Evolutionary conservation across 2,888 invertebrate species (phyloP), one percentile per base, ranked within the genome.

Genomic region (Agrochola macilenta): DNA sequence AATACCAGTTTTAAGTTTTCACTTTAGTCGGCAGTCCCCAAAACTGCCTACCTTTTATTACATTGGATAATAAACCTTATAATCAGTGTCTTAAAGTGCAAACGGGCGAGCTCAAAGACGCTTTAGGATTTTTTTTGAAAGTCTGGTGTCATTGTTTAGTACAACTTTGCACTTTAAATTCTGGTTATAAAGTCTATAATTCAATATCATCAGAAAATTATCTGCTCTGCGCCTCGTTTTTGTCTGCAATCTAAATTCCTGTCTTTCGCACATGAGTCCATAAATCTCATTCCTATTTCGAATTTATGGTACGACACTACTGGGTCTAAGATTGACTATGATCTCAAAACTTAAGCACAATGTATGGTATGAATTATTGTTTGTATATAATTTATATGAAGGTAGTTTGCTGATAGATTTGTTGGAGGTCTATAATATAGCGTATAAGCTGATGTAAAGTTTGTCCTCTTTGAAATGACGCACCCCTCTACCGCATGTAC

Each of bases 341-440:
- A 84, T 84, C 86, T 83, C 86, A 83, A 83, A 75, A 66, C 65
- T 78, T 49, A 78, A 69, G 69, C 82, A 85, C 82, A 83, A 82
- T 68, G 52, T 64, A 66, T 75, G 58, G 46, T 76, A 76, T 65
- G 76, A 69, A 73, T 82, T 82, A 79, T 79, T 86, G 66, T 87
- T 73, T 74, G 60, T 82, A 69, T 81, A 66, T 84, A 60, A 39
- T 75, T 84, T 84, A 39, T 65, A 43, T 81, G 46, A 49, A 39
- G 4, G 8, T 84, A 61, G 74, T 74, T 65, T 14, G 30, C 79
- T 61, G 65, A 20, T 66, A 61, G 79, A 35, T 26, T 23, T 57
- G 20, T 52, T 61, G 66, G 79, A 83, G 80, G 60, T 78, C 49
- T 54, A 35, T 46, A 20, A 30, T 64, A 57, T 78, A 35, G 5